phyloP scores from a whole-genome alignment of 2,888 invertebrate genomes.

The Crioceris asparagi region DNA sequence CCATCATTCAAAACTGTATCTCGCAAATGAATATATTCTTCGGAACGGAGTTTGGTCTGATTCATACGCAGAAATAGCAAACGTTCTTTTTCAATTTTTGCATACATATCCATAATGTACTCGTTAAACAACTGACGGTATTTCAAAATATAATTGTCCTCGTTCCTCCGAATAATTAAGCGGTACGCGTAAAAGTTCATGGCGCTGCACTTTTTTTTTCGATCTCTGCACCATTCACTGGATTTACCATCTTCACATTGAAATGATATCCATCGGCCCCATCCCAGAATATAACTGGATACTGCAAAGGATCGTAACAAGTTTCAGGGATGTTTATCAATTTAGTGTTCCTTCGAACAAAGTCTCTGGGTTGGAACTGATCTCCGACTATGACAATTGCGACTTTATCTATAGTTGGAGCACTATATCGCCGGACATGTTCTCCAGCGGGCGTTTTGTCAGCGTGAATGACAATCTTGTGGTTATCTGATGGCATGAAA shows the following conservation, averaged over 20 bases:
- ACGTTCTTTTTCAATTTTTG: constrained; percentile 32
- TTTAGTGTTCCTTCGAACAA: no score
- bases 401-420: constrained; percentile 31
- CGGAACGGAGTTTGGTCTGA: constrained; percentile 25
- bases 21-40: constrained; percentile 32
- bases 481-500: constrained; percentile 14
- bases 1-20: constrained; percentile 24
- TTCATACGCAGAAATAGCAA: constrained; percentile 26
- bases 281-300: constrained; percentile 9
- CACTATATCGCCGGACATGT: constrained; percentile 29
- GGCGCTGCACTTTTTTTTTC: constrained; percentile 24
- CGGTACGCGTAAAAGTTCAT: constrained; percentile 22
- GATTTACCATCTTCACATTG: constrained; percentile 18
- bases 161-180: constrained; percentile 23
- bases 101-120: constrained; percentile 33
- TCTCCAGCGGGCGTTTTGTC: constrained; percentile 28
- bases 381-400: no score
- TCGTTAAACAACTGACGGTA: constrained; percentile 28
- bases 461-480: constrained; percentile 29
- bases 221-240: constrained; percentile 9
- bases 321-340: no score
- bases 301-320: constrained; percentile 23
- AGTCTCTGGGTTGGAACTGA: no score
- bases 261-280: constrained; percentile 18
- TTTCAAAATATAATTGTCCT: constrained; percentile 22